These are phyloP conservation scores for Lepidocolaptes lacrymiger DNA, from an alignment of 2,797 vertebrate genomes.

Conservation along the genomic window DNA sequence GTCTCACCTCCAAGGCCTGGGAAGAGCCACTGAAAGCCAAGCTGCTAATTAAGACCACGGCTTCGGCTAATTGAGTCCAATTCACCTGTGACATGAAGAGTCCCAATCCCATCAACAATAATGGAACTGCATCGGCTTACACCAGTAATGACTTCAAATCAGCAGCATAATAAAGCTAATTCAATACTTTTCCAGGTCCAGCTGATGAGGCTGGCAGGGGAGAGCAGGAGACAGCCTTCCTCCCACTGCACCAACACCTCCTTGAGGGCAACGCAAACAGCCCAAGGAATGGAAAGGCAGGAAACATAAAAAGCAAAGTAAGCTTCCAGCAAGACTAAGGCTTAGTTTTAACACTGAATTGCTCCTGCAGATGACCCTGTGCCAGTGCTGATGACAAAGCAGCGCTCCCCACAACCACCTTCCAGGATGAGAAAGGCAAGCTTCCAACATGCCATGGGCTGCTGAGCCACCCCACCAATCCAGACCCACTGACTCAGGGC, in stretches of 20 bases:
- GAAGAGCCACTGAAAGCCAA: background rate
- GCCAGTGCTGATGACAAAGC: background rate
- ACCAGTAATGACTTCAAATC: constrained; percentile 63
- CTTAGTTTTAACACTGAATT: background rate
- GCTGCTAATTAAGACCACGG: constrained; percentile 52
- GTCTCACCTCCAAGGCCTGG: background rate
- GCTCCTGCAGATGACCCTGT: background rate
- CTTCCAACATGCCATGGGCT: fast-evolving
- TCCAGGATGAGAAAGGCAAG: background rate
- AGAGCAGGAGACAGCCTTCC: background rate
- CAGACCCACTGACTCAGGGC: fast-evolving
- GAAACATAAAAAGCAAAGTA: background rate
- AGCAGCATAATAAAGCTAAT: constrained; percentile 46
- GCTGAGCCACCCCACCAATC: background rate
- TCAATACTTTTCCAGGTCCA: constrained; percentile 41
- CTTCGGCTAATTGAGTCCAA: constrained; percentile 59
- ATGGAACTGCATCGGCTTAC: constrained; percentile 69
- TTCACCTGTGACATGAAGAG: constrained; percentile 65
- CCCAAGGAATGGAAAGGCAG: background rate
- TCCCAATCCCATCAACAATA: constrained; percentile 68
- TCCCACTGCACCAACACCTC: fast-evolving
- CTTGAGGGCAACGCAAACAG: fast-evolving
- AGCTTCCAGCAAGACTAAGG: background rate
- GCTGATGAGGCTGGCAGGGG: background rate
- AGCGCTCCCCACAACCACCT: fast-evolving